Percentiles rank a stretch among this genome's conserved stretches.
These are phyloP conservation scores for Thyatira batis DNA, from an alignment of 2,888 invertebrate species.

Conservation along the genomic window DNA sequence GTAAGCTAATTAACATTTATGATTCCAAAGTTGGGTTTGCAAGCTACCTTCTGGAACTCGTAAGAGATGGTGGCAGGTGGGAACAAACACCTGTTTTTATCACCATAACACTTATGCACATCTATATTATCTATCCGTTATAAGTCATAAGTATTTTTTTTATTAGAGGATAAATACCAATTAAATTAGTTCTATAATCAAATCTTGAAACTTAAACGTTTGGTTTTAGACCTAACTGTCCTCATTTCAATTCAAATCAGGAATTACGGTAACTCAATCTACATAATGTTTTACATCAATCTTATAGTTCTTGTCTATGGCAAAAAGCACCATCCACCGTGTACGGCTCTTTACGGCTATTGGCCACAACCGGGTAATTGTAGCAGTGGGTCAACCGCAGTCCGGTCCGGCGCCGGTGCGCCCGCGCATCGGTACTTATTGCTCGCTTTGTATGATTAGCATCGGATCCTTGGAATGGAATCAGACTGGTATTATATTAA, in stretches of 20 bases:
- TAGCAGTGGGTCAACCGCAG: constrained; percentile 59
- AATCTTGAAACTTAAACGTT: too few relatives aligned
- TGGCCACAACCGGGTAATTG: constrained; percentile 45
- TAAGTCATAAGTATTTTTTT: too few relatives aligned
- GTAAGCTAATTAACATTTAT: background rate
- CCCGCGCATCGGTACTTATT: constrained; percentile 15
- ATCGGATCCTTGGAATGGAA: constrained; percentile 7
- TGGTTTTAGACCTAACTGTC: too few relatives aligned
- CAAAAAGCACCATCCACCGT: background rate
- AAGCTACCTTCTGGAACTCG: background rate
- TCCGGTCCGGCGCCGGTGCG: constrained; percentile 36
- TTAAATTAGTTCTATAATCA: too few relatives aligned
- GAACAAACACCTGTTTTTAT: background rate
- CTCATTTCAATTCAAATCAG: background rate
- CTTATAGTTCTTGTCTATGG: background rate
- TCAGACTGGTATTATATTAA: background rate
- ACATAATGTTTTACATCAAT: background rate
- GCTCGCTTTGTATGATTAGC: constrained; percentile 10
- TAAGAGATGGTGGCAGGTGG: background rate
- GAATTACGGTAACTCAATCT: background rate
- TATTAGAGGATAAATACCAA: too few relatives aligned
- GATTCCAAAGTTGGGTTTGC: background rate
- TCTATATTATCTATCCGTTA: too few relatives aligned
- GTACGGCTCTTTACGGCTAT: constrained; percentile 27
- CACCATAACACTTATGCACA: background rate